Evolutionary conservation across 2,797 vertebrate genomes (phyloP).

Genomic region (Sebastes hopkinsi): DNA sequence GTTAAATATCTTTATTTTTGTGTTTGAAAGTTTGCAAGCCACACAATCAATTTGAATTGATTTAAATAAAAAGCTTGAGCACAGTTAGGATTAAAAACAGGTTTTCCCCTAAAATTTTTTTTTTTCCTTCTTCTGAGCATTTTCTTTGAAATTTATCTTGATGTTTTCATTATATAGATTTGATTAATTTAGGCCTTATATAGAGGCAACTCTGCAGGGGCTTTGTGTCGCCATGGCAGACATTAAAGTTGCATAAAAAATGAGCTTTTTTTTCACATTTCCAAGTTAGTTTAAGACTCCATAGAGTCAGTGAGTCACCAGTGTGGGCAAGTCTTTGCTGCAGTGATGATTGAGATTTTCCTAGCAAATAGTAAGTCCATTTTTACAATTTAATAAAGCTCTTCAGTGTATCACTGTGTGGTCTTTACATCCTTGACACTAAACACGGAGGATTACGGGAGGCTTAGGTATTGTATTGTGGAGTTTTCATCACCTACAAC

Average conservation of each 20-base stretch:
- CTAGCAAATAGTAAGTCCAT: slow-evolving; percentile 2
- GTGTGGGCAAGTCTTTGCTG: slow-evolving; percentile 12
- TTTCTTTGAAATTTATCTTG: neutral
- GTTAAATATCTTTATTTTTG: neutral
- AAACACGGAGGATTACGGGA: fast-evolving
- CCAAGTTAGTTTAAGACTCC: neutral
- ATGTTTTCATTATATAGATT: neutral
- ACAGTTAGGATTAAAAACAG: neutral
- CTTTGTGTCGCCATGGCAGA: neutral
- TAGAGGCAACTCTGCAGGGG: neutral
- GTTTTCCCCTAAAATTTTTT: neutral
- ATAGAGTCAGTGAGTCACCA: neutral
- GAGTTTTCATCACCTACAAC: neutral
- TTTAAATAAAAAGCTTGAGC: neutral
- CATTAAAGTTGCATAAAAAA: neutral
- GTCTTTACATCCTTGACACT: neutral
- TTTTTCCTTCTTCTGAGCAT: neutral
- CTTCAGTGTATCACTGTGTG: slow-evolving; percentile 20
- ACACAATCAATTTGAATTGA: neutral
- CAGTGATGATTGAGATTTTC: slow-evolving; percentile 9
- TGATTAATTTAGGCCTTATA: neutral
- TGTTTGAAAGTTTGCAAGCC: neutral
- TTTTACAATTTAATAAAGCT: slow-evolving; percentile 67
- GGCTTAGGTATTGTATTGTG: neutral
- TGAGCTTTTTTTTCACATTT: neutral